phyloP scores from a whole-genome alignment of 2,113 vertebrate species.

The Dasypus novemcinctus region DNA sequence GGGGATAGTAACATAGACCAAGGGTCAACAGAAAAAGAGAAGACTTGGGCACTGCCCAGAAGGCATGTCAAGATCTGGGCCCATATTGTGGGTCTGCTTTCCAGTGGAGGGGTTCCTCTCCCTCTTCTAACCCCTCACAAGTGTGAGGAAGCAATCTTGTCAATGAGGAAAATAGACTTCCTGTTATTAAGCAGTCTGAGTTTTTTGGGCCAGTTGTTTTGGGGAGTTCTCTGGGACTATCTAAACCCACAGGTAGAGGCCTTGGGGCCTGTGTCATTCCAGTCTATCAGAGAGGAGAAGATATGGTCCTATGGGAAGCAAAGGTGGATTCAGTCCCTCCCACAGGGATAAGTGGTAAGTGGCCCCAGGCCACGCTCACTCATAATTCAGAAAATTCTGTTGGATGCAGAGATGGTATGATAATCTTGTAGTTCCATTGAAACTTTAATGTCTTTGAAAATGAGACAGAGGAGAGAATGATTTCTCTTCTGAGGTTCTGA shows the following conservation, averaged over 20 bases:
- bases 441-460: neutral
- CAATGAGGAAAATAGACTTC: neutral
- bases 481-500: neutral
- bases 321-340: neutral
- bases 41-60: neutral
- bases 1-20: neutral
- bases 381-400: neutral
- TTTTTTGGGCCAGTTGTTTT: neutral
- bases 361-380: neutral
- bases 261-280: neutral
- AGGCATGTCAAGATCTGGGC: neutral
- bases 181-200: neutral
- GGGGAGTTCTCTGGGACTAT: neutral
- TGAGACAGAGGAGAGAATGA: neutral
- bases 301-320: neutral
- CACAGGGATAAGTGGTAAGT: neutral
- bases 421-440: neutral
- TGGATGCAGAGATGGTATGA: neutral
- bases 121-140: no score
- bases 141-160: neutral
- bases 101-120: neutral
- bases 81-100: neutral
- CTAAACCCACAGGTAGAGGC: neutral
- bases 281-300: neutral
- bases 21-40: neutral